phyloP scores from a whole-genome alignment of 2,888 invertebrate species.

The Pharmacophagus antenor region DNA sequence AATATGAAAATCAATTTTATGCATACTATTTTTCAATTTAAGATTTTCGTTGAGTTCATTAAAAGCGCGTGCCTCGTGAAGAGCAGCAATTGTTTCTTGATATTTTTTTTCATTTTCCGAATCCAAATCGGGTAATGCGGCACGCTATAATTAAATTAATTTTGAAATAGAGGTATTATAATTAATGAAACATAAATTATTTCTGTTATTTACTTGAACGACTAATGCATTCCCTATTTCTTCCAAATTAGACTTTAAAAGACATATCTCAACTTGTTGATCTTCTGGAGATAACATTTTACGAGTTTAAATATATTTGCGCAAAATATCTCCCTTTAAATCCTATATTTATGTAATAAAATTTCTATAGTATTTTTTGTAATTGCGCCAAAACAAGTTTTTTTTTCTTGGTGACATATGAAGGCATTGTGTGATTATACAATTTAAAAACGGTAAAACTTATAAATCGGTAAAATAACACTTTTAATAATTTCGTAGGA shows the following conservation, averaged over 20 bases:
- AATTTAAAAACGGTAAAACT: background rate
- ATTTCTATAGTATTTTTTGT: no score
- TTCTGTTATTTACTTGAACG: constrained; percentile 47
- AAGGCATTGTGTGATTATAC: background rate
- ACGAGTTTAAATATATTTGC: background rate
- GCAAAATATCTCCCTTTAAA: background rate
- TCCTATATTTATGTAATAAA: no score
- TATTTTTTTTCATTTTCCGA: constrained; percentile 58
- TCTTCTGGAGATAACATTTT: constrained; percentile 60
- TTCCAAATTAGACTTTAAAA: constrained; percentile 61
- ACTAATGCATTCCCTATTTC: constrained; percentile 59
- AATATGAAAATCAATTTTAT: no score
- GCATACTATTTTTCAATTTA: constrained; percentile 52
- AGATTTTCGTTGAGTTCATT: constrained; percentile 51
- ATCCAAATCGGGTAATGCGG: constrained; percentile 54
- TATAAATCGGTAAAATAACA: no score
- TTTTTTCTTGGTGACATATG: background rate
- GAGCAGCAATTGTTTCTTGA: constrained; percentile 49
- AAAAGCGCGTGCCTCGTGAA: constrained; percentile 50
- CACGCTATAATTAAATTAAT: constrained; percentile 42
- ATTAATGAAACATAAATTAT: background rate
- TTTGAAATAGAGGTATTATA: background rate
- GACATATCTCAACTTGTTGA: constrained; percentile 65
- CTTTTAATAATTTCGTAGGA: no score
- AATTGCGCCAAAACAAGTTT: background rate